Conservation (phyloP, 2,113 vertebrate species). For the Talpa occidentalis region DNA sequence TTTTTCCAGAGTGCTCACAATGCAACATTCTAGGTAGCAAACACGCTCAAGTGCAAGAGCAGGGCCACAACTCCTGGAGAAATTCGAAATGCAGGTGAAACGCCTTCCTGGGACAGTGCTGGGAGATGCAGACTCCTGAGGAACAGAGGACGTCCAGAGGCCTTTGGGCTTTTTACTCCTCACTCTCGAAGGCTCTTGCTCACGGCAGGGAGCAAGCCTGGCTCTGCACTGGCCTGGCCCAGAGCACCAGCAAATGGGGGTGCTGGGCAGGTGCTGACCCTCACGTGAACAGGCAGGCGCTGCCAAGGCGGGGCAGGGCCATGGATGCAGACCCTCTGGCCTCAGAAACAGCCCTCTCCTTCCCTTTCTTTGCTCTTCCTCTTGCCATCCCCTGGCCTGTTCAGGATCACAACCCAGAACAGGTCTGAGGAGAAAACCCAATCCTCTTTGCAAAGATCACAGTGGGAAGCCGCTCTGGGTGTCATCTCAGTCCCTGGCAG, state of each 20-base stretch:
- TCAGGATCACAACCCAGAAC: neutral
- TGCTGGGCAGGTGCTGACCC: no score
- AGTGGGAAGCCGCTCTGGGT: accelerated
- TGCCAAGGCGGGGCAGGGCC: no score
- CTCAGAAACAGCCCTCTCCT: neutral
- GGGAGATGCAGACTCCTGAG: neutral
- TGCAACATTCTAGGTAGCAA: neutral
- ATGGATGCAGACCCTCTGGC: no score
- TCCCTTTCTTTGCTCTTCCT: neutral
- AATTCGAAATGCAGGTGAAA: neutral
- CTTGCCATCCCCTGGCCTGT: neutral
- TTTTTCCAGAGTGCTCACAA: neutral
- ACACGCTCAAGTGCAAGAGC: neutral
- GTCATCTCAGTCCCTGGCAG: neutral
- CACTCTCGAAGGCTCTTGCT: no score
- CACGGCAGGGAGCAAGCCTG: no score
- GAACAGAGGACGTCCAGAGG: neutral
- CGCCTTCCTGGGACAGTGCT: neutral
- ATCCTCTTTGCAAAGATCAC: neutral
- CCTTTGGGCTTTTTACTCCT: no score
- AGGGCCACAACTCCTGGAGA: neutral
- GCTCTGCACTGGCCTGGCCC: no score
- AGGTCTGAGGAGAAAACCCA: neutral
- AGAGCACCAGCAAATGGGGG: neutral
- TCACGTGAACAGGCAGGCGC: no score